A percentile compares a stretch with the other conserved stretches of the same genome.
phyloP scores from a whole-genome alignment of 2,113 vertebrate species.

The Albula glossodonta region DNA sequence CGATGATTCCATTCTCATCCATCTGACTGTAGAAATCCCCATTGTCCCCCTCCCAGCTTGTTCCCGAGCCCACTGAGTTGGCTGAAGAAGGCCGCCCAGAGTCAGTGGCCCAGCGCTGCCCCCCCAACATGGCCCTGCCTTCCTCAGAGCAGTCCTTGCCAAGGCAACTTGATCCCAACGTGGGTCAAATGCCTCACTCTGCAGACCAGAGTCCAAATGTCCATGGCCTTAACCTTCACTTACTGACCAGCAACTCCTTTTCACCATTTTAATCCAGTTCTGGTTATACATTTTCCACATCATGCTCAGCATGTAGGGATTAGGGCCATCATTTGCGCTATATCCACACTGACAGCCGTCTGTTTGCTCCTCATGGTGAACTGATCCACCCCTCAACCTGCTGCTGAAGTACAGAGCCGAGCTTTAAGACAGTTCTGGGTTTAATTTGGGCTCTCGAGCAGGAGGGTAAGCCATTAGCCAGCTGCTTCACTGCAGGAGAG shows the following conservation, averaged over 20 bases:
- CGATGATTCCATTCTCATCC: slow-evolving; percentile 74
- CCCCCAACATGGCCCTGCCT: background rate
- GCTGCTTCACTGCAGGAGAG: background rate
- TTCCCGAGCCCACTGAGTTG: slow-evolving; percentile 40
- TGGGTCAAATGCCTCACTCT: background rate
- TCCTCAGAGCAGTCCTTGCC: background rate
- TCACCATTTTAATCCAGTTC: background rate
- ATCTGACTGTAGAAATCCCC: slow-evolving; percentile 62
- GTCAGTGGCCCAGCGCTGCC: background rate
- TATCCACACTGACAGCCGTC: background rate
- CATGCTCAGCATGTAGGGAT: too few species aligned
- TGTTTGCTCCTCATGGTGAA: background rate
- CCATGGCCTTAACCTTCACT: background rate
- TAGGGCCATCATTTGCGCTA: background rate
- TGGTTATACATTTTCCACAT: background rate
- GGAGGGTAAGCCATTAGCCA: background rate
- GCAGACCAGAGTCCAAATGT: background rate
- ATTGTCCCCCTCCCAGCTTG: slow-evolving; percentile 46
- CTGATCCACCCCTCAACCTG: background rate
- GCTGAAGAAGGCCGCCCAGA: slow-evolving; percentile 38
- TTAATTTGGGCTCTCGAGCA: background rate
- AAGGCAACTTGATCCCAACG: background rate
- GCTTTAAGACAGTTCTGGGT: background rate
- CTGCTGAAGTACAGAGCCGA: background rate
- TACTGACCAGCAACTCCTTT: background rate